A percentile compares a stretch with the other conserved stretches of the same genome.
These are phyloP conservation scores for Suncus etruscus DNA, from an alignment of 2,113 vertebrate genomes.

Conservation along the genomic window DNA sequence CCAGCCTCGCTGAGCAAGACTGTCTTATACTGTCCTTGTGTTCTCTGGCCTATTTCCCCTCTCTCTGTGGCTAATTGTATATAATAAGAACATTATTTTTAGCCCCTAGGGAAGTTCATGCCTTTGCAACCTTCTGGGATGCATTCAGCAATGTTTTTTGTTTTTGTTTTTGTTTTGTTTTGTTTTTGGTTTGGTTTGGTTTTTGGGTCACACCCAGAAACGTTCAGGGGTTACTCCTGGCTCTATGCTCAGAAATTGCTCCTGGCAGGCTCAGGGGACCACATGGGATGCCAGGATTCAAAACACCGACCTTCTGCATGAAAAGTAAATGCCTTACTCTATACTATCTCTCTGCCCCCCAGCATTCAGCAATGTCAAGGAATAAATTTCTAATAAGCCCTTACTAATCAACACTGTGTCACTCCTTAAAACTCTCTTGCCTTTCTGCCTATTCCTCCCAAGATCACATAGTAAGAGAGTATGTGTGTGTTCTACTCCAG, in stretches of 20 bases:
- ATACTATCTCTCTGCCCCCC: too few species aligned
- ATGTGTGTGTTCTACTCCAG: constrained; percentile 73
- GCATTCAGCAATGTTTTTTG: constrained; percentile 26
- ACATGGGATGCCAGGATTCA: too few species aligned
- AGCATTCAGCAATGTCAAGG: background rate
- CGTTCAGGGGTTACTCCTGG: too few species aligned
- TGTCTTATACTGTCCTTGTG: constrained; percentile 25
- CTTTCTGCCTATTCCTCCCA: constrained; percentile 78
- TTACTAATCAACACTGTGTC: constrained; percentile 46
- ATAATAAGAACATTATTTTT: constrained; percentile 68
- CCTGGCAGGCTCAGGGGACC: too few species aligned
- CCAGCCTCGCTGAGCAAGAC: constrained; percentile 43
- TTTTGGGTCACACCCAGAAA: too few species aligned
- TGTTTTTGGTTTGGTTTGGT: too few species aligned
- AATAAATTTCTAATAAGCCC: constrained; percentile 78
- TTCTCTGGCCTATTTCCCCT: constrained; percentile 51
- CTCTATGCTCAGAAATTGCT: too few species aligned
- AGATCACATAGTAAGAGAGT: constrained; percentile 68
- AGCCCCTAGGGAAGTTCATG: constrained; percentile 55
- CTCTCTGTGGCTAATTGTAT: constrained; percentile 67
- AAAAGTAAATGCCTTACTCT: too few species aligned
- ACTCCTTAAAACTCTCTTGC: constrained; percentile 59
- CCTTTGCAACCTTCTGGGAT: constrained; percentile 74
- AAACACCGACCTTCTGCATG: too few species aligned
- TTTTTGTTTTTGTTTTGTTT: too few species aligned